Evolutionary conservation across 1,140 invertebrate species (phyloP), one percentile per base, ranked within the genome.

Genomic region (Bursaphelenchus mucronatus): DNA sequence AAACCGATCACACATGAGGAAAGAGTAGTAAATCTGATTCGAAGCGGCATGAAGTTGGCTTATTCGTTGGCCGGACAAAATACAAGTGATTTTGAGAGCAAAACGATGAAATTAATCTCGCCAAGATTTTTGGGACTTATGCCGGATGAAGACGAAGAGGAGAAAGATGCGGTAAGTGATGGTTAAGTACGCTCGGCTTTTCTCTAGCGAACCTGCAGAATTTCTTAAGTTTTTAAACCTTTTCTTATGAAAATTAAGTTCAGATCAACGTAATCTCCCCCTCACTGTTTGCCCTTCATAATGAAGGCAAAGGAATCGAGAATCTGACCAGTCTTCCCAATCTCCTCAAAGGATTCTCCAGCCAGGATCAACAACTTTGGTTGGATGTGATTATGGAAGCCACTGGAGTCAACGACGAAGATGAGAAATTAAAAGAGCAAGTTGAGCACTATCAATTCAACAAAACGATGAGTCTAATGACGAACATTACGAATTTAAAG

Each of bases 41-140:
- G 74, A 44, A 67, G 77, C 19, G 75, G 70, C 17, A 50, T 75
- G 11, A 77, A 77, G 52, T 47, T 75, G 30, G 71, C 62, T 8
- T 67, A 75, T 52, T 40, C 75, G 8, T 6, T 75, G 21, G 21
- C 66, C 1, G 74, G 74, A 0, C 45, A 77, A 46, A 75, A 75
- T 52, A 56, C 61, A 5, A 63, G 67, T 0, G 67, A 70, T 10
- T 67, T 75, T 15, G 74, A 75, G 17, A 49, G 70, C 13, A 70
- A 75, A 57, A 75, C 54, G 0, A 44, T 77, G 9, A 75, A 73
- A 51, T 8, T 73, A 11, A 50, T 66, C 0, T 73, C 71, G 8
- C 71, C 71, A 9, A 40, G 70, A 43, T 57, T 73, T 17, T 54
- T 73, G 13, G 43, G 64, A 41, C 63, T 73, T 13, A 55, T 72